Base-by-base conservation (phyloP, 1,140 invertebrate genomes). In the Seison nebaliae region DNA sequence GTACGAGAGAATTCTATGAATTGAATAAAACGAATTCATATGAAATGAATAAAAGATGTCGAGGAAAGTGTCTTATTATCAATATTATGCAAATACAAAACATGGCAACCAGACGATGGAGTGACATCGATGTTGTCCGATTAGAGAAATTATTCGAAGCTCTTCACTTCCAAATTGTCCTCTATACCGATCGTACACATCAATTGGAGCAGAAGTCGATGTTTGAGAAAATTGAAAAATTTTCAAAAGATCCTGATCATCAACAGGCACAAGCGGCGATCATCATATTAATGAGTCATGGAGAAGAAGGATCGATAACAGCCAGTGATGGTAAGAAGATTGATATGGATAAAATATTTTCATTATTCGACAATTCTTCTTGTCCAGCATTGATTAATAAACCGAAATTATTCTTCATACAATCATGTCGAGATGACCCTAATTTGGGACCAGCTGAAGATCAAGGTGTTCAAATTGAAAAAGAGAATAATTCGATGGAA, bases 401-500 rank as follows among this genome's bases (percentile, higher is more conserved):
- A 48, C 74, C 74, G 28, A 77, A 77, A 56, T 64, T 76, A 43
- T 73, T 76, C 45, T 67, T 77, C 23, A 73, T 74, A 48, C 73
- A 76, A 51, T 64, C 67, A 28, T 76, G 73, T 53, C 65, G 71
- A 65, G 67, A 48, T 38, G 15, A 32, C 31, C 34, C 32, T n/a
- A 20, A 23, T 9, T 41, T 12, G 5, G 38, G 38, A 11, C 38
- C 38, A 29, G 38, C 30, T 17, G 38, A 40, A 33, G 38, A 40
- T 28, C 15, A 26, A 3, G 38, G 38, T 8, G 22, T 33, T 8
- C 22, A 26, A 7, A 15, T 40, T 9, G 33, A 30, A 9, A 32
- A 26, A 11, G 6, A 6, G 6, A 24, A 24, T 24, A 24, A 24
- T 7, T 24, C 23, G 11, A 24, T 7, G 6, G 11, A 6, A 24